Conservation (phyloP, 2,888 invertebrate species). For the Globia sparganii region DNA sequence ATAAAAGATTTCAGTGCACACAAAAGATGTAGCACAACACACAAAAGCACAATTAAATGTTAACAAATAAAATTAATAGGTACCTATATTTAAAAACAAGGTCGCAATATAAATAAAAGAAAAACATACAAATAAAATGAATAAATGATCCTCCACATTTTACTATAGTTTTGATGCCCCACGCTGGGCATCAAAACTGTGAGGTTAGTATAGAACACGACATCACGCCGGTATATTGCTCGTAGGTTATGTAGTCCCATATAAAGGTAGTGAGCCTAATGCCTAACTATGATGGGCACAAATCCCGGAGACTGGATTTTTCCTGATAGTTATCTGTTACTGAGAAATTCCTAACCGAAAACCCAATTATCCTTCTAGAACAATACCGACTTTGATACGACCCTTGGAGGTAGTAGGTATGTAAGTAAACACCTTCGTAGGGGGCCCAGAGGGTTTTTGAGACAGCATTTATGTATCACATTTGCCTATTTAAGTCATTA, state of each 20-base stretch:
- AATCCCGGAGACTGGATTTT: not conserved
- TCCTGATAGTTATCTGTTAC: not conserved
- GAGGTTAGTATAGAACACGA: not conserved
- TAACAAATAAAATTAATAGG: not conserved
- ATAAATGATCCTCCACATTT: not conserved
- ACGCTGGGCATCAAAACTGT: slow-evolving; percentile 6
- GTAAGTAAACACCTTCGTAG: too few relatives aligned
- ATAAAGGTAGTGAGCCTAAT: not conserved
- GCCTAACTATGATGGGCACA: not conserved
- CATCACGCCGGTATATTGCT: not conserved
- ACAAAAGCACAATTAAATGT: not conserved
- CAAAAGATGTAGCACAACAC: not conserved
- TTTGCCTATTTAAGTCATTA: too few relatives aligned
- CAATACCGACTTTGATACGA: not conserved
- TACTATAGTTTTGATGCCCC: not conserved
- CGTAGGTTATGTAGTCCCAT: not conserved
- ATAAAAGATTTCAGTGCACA: not conserved
- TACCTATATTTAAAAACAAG: not conserved
- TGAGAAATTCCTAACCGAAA: not conserved
- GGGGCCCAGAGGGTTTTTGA: too few relatives aligned
- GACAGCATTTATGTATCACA: too few relatives aligned
- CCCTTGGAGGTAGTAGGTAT: not conserved
- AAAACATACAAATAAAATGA: too few relatives aligned
- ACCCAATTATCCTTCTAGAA: not conserved
- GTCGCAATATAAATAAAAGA: not conserved